These are phyloP conservation scores for Lacanobia wlatinum DNA, from an alignment of 2,888 invertebrate species.

Conservation along the genomic window DNA sequence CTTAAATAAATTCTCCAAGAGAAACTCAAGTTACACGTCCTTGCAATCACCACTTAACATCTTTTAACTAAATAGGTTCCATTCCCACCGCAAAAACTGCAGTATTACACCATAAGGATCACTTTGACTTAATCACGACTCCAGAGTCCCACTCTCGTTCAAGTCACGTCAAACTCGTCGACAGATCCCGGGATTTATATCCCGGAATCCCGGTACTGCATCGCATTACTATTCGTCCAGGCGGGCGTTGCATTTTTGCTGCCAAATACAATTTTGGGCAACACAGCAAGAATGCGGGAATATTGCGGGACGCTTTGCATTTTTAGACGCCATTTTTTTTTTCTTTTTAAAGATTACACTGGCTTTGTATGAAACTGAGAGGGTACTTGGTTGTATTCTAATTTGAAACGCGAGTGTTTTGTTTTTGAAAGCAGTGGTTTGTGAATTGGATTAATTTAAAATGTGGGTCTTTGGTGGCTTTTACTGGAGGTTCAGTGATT, in stretches of 20 bases:
- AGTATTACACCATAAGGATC: conserved; percentile 47
- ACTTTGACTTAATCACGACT: conserved; percentile 54
- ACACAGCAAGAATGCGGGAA: conserved; percentile 49
- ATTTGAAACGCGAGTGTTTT: conserved; percentile 37
- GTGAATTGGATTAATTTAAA: conserved; percentile 22
- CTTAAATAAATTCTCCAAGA: conserved; percentile 15
- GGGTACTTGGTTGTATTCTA: conserved; percentile 33
- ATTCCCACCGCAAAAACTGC: conserved; percentile 41
- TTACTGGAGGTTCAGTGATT: neutral
- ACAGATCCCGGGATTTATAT: conserved; percentile 65
- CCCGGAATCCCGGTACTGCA: conserved; percentile 61
- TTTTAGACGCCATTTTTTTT: conserved; percentile 38
- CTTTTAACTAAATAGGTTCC: conserved; percentile 36
- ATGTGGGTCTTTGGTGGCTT: neutral
- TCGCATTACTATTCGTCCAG: conserved; percentile 62
- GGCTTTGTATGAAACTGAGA: conserved; percentile 38
- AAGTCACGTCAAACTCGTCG: conserved; percentile 61
- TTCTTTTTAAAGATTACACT: conserved; percentile 39
- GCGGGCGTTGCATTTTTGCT: conserved; percentile 61
- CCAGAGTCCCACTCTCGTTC: conserved; percentile 43
- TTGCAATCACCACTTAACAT: conserved; percentile 35
- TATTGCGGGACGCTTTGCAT: conserved; percentile 51
- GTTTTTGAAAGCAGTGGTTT: conserved; percentile 8
- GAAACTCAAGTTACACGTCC: conserved; percentile 30
- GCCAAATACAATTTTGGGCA: conserved; percentile 66